Percentiles rank a stretch among this genome's conserved stretches.
These are phyloP conservation scores for Neoniphon sammara DNA, from an alignment of 2,797 vertebrate genomes.

Conservation along the genomic window DNA sequence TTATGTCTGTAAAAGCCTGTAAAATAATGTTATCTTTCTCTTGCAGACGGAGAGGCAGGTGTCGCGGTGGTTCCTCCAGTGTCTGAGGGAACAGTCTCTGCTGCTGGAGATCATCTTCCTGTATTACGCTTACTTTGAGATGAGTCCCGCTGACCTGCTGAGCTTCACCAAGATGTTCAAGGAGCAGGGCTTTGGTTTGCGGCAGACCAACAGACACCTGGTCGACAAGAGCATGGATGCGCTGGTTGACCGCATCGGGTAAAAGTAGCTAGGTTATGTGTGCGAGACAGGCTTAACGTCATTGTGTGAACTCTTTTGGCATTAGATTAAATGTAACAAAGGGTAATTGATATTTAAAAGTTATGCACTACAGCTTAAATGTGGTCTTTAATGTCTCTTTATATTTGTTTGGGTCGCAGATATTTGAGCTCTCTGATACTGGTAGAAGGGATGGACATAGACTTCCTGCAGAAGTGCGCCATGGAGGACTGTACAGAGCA, in stretches of 20 bases:
- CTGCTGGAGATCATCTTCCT: slow-evolving; percentile 96
- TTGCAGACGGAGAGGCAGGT: slow-evolving; percentile 93
- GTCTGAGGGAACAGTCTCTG: slow-evolving; percentile 94
- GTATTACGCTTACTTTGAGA: slow-evolving; percentile 97
- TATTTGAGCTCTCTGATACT: slow-evolving; percentile 95
- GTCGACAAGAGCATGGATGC: slow-evolving; percentile 95
- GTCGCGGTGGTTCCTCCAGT: slow-evolving; percentile 95
- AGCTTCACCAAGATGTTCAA: slow-evolving; percentile 93
- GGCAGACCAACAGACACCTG: slow-evolving; percentile 95
- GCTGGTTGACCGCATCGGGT: slow-evolving; percentile 95
- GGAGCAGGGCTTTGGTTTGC: slow-evolving; percentile 93
- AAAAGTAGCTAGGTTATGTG: slow-evolving; percentile 38
- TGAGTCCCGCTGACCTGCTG: slow-evolving; percentile 89
- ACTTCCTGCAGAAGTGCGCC: slow-evolving; percentile 94
- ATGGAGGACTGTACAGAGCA: slow-evolving; percentile 92
- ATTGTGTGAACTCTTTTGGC: no score
- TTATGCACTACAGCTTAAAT: not conserved
- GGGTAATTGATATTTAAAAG: no score
- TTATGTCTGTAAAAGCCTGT: not conserved
- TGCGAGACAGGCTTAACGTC: not conserved
- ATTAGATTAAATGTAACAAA: no score
- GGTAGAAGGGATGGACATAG: slow-evolving; percentile 97
- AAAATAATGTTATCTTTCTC: not conserved
- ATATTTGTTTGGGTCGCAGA: slow-evolving; percentile 72
- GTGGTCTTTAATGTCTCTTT: not conserved